phyloP scores from a whole-genome alignment of 2,113 vertebrate genomes.

The Girardinichthys multiradiatus region DNA sequence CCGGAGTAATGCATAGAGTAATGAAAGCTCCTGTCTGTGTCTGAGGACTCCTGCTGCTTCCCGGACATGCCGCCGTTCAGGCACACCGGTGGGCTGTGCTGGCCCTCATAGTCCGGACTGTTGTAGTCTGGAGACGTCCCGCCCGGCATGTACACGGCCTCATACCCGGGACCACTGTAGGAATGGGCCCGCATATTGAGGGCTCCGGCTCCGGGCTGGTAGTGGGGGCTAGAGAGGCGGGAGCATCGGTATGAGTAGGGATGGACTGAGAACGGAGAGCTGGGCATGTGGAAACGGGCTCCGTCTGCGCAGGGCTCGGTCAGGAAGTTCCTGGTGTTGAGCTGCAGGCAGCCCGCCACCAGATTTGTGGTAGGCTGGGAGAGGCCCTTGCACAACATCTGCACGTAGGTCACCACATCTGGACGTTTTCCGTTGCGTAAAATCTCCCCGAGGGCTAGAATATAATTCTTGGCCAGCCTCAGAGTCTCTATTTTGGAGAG shows the following conservation, averaged over 20 bases:
- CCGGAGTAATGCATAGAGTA: conserved; percentile 98
- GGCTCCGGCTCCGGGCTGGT: conserved; percentile 84
- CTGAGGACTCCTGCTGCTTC: conserved; percentile 88
- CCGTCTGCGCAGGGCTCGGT: conserved; percentile 91
- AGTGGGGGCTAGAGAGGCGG: conserved; percentile 89
- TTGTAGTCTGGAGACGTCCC: conserved; percentile 93
- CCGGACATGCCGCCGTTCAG: conserved; percentile 91
- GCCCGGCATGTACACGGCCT: conserved; percentile 85
- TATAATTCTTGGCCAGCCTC: conserved; percentile 96
- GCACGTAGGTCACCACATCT: conserved; percentile 94
- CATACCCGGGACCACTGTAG: conserved; percentile 86
- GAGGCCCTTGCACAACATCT: conserved; percentile 95
- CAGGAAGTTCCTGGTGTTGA: conserved; percentile 97
- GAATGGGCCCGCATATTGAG: conserved; percentile 87
- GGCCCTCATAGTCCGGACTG: conserved; percentile 94
- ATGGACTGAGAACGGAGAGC: conserved; percentile 91
- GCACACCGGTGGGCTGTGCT: conserved; percentile 92
- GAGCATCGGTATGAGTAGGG: conserved; percentile 92
- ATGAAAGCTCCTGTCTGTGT: conserved; percentile 94
- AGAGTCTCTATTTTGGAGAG: conserved; percentile 98
- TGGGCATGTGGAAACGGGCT: conserved; percentile 88
- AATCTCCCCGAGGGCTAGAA: conserved; percentile 96
- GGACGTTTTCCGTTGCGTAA: conserved; percentile 94
- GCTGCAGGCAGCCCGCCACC: conserved; percentile 93
- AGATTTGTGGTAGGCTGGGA: conserved; percentile 95